Conservation (phyloP, 2,797 vertebrate genomes). For the Erethizon dorsatum region DNA sequence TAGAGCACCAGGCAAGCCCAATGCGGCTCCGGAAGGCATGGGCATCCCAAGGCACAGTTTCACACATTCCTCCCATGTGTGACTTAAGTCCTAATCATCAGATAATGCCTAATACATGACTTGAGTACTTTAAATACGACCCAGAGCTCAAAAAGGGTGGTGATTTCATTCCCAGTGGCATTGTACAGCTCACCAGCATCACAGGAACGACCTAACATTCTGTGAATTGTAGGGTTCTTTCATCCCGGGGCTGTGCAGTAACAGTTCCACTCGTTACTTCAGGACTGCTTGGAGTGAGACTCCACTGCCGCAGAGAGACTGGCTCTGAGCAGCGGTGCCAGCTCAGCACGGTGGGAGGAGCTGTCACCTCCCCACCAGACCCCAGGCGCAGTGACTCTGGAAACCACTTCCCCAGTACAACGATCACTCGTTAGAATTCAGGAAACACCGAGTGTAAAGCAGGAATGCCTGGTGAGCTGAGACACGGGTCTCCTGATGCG, state of each 20-base stretch:
- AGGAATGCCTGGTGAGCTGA: background rate
- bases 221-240: background rate
- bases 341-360: background rate
- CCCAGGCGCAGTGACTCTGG: background rate
- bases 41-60: background rate
- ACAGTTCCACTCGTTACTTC: background rate
- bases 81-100: background rate
- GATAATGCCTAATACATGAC: background rate
- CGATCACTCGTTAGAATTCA: background rate
- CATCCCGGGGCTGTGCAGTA: background rate
- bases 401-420: background rate
- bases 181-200: background rate
- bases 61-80: background rate
- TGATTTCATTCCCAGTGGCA: background rate
- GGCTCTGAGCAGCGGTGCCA: background rate
- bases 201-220: background rate
- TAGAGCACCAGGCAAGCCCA: background rate
- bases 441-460: background rate
- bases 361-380: background rate
- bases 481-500: background rate
- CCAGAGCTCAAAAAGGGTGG: background rate
- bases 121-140: background rate
- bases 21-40: background rate
- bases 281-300: background rate
- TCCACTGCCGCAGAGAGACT: background rate